Evolutionary conservation across 1,140 invertebrate species (phyloP), one percentile per base, ranked within the genome.

Genomic region (Theocolax elegans): DNA sequence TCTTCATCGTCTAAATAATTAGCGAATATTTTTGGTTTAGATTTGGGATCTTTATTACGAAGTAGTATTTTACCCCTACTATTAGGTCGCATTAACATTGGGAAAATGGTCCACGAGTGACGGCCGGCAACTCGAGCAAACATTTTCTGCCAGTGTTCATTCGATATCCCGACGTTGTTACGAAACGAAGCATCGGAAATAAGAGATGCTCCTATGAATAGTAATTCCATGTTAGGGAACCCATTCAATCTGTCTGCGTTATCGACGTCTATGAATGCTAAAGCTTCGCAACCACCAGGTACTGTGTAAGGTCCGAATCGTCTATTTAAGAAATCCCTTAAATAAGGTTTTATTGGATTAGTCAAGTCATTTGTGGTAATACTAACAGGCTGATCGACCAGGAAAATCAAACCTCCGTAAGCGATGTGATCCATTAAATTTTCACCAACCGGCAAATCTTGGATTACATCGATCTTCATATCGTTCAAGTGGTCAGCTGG

Each of bases 21-120:
- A 0, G 93, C 87, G 74, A 90, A 87, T 35, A 95, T 92, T n/a
- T 89, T 80, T 0, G 92, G 91, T 25, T 87, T 81, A 12, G 90
- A 87, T 0, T 83, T 80, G 1, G 92, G 92, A 82, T 94, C 83
- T 0, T 74, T 77, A 9, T 86, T 88, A 13, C 81, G 75, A 10
- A 94, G 76, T n/a, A 76, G 77, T 1, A 94, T 75, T 44, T 77
- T 75, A 0, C 90, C 91, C 3, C 69, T 73, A 40, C 89, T 90
- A 70, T 86, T 83, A 0, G 90, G 89, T 21, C 88, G 81, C 62
- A 90, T 68, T 0, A 88, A 42, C 10, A 79, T 74, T 0, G 85
- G 76, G 12, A 77, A 53, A 3, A 82, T 59, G 0, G 78, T 42
- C 23, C 87, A 75, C 6, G 80, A 42, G 54, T 87, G 81, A 0